Evolutionary conservation across 2,888 invertebrate genomes (phyloP).

Genomic region (Penaeus monodon): DNA sequence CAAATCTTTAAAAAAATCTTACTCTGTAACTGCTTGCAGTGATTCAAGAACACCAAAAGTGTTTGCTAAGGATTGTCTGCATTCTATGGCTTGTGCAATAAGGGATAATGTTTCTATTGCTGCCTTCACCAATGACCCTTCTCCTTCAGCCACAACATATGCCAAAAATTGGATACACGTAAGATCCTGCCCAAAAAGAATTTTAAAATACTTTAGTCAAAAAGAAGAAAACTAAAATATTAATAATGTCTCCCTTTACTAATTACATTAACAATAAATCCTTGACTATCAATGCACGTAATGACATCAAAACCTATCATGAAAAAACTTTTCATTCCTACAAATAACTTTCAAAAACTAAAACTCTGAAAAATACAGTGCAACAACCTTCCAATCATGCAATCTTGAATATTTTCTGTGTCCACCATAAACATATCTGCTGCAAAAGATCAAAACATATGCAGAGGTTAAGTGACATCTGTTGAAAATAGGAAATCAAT

Average conservation of each 20-base stretch:
- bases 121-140: slow-evolving; percentile 58
- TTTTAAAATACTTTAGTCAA: no score
- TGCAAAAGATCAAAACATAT: no score
- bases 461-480: no score
- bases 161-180: slow-evolving; percentile 66
- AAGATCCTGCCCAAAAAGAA: slow-evolving; percentile 57
- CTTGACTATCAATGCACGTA: no score
- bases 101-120: slow-evolving; percentile 65
- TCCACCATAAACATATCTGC: no score
- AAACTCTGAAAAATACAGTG: no score
- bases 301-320: no score
- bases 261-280: no score
- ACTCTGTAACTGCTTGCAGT: slow-evolving; percentile 65
- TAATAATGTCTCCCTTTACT: not conserved
- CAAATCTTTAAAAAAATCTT: slow-evolving; percentile 17
- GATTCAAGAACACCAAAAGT: slow-evolving; percentile 66
- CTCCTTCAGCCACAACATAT: slow-evolving; percentile 66
- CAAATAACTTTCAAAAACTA: no score
- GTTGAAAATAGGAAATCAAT: no score
- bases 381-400: no score
- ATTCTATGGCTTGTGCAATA: slow-evolving; percentile 64
- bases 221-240: not conserved
- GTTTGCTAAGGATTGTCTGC: slow-evolving; percentile 64
- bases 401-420: no score
- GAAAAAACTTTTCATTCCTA: not conserved